Percentiles rank a stretch among this genome's conserved stretches.
Evolutionary conservation across 2,797 vertebrate genomes (phyloP).

Genomic region (Sebastes oblongus): DNA sequence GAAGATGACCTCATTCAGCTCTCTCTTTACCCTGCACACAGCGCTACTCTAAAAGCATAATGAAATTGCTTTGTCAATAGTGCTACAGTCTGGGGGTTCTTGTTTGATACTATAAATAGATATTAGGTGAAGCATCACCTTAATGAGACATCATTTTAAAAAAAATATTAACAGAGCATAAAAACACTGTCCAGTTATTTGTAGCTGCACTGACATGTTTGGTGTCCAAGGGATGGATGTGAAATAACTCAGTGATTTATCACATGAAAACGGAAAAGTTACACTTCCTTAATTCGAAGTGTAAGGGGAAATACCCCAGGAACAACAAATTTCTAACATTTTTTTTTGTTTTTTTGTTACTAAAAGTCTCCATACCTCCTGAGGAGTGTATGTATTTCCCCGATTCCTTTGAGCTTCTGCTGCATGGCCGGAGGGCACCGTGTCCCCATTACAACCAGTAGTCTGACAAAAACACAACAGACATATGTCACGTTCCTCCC

Average conservation of each 20-base stretch:
- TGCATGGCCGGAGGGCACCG: rapidly evolving
- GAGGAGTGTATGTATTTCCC: neutral
- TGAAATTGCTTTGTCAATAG: neutral
- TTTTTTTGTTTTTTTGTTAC: neutral
- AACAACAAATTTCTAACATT: neutral
- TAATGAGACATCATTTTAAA: neutral
- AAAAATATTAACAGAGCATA: neutral
- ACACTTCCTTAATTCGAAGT: slow-evolving; percentile 10
- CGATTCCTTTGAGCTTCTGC: neutral
- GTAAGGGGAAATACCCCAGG: neutral
- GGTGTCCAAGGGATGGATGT: neutral
- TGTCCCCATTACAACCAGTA: slow-evolving; percentile 2
- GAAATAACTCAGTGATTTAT: neutral
- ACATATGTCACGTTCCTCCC: neutral
- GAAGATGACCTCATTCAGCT: slow-evolving; percentile 43
- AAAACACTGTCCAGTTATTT: neutral
- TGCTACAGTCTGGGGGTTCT: neutral
- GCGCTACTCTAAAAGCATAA: neutral
- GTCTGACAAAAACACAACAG: slow-evolving; percentile 26
- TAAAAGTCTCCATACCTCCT: slow-evolving; percentile 6
- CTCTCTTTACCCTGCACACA: neutral
- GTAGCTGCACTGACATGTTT: neutral
- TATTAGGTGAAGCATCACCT: neutral
- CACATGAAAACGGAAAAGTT: neutral
- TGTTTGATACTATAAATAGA: neutral